Conservation (phyloP, 1,140 invertebrate genomes). For the Bombus terrestris region DNA sequence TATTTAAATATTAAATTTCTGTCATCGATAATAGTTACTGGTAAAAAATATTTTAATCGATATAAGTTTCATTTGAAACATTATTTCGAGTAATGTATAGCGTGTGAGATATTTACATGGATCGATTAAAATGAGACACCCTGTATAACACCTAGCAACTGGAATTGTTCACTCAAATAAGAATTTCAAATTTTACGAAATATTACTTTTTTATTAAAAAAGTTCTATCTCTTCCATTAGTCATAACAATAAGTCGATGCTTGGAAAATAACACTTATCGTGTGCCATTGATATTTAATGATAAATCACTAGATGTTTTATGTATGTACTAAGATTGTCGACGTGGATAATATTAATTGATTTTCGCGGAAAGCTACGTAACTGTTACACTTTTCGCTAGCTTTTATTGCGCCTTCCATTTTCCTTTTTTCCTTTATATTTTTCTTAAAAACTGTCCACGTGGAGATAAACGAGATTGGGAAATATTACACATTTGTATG, state of each 20-base stretch:
- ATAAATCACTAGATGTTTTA: slow-evolving; percentile 5
- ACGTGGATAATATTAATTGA: slow-evolving; percentile 13
- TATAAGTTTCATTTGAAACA: no score
- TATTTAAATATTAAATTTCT: no score
- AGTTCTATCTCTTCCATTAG: background rate
- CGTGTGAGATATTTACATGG: no score
- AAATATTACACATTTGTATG: background rate
- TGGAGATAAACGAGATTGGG: background rate
- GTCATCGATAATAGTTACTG: no score
- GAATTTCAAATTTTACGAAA: no score
- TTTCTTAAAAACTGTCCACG: no score
- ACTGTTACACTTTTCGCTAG: background rate
- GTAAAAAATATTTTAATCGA: no score
- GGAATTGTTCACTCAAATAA: background rate
- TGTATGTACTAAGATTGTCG: background rate
- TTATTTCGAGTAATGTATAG: no score
- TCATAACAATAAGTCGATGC: background rate
- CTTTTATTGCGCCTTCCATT: background rate
- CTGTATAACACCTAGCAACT: background rate
- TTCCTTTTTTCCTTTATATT: background rate
- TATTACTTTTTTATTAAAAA: background rate
- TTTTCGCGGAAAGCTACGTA: background rate
- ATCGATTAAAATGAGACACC: no score
- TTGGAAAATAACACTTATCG: background rate
- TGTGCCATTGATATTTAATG: background rate